phyloP scores from a whole-genome alignment of 2,113 vertebrate genomes.

The Chaenogobius annularis region DNA sequence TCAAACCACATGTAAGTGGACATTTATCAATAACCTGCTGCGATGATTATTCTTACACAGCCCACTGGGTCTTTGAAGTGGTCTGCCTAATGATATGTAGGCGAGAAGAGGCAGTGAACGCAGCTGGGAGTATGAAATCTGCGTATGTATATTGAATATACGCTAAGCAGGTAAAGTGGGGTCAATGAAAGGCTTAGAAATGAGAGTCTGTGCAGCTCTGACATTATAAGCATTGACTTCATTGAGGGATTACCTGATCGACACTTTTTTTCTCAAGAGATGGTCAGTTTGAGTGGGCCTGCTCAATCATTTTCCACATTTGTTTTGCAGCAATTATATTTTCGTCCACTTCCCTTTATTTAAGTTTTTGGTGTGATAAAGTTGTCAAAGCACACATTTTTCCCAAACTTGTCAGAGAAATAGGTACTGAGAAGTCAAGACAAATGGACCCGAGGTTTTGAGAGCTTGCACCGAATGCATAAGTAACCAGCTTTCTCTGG shows the following conservation, averaged over 20 bases:
- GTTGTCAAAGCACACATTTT: slow-evolving; percentile 47
- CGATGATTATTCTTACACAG: not conserved
- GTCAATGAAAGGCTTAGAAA: not conserved
- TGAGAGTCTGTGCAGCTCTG: not conserved
- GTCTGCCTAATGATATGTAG: not conserved
- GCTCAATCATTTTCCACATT: not conserved
- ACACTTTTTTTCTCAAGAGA: not conserved
- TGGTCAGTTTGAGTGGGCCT: not conserved
- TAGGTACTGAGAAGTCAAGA: slow-evolving; percentile 17
- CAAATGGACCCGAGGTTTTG: slow-evolving; percentile 28
- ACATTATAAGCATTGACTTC: not conserved
- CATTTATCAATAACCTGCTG: not conserved
- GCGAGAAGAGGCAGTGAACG: not conserved
- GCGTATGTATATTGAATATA: not conserved
- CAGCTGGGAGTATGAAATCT: slow-evolving; percentile 2
- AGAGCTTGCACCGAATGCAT: slow-evolving; percentile 29
- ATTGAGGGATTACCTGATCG: not conserved
- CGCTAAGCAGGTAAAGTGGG: not conserved
- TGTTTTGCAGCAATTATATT: slow-evolving; percentile 32
- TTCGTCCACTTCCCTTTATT: slow-evolving; percentile 12
- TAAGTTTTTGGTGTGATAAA: slow-evolving; percentile 55
- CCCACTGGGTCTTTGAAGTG: not conserved
- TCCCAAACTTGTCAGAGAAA: slow-evolving; percentile 21
- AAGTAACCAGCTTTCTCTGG: slow-evolving; percentile 16
- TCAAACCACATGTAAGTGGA: not conserved